Conservation (phyloP, 2,113 vertebrate genomes). For the Talpa occidentalis region DNA sequence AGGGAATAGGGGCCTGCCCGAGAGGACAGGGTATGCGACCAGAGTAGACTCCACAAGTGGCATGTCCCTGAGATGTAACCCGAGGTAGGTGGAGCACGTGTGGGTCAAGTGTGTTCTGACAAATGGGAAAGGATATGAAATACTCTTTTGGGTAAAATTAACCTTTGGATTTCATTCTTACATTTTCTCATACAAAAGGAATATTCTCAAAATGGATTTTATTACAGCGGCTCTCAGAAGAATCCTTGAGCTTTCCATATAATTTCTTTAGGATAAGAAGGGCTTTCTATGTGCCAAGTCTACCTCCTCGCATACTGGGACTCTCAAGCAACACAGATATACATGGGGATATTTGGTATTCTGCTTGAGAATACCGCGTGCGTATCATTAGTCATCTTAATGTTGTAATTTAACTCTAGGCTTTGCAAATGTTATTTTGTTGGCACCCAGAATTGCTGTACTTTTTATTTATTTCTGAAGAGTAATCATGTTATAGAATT, state of each 20-base stretch:
- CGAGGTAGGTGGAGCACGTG: background rate
- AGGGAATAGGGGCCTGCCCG: background rate
- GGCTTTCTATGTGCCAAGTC: conserved; percentile 20
- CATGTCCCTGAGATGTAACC: background rate
- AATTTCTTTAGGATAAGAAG: conserved; percentile 40
- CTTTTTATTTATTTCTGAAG: conserved; percentile 36
- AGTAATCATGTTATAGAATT: conserved; percentile 16
- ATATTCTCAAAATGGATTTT: conserved; percentile 53
- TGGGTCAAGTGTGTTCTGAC: background rate
- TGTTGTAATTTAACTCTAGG: background rate
- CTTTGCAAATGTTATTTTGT: conserved; percentile 42
- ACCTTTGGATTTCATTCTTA: conserved; percentile 37
- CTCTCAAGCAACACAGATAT: background rate
- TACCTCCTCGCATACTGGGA: background rate
- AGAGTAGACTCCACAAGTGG: background rate
- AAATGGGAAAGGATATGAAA: conserved; percentile 40
- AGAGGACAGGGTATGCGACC: background rate
- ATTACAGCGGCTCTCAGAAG: conserved; percentile 48
- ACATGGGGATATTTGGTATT: background rate
- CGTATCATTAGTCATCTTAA: conserved; percentile 7
- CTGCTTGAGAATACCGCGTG: background rate
- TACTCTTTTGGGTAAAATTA: conserved; percentile 37
- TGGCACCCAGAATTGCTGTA: background rate
- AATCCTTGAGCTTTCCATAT: conserved; percentile 3
- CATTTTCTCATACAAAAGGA: conserved; percentile 44